Conservation (phyloP, 2,888 invertebrate genomes). For the Eilema griseolum region DNA sequence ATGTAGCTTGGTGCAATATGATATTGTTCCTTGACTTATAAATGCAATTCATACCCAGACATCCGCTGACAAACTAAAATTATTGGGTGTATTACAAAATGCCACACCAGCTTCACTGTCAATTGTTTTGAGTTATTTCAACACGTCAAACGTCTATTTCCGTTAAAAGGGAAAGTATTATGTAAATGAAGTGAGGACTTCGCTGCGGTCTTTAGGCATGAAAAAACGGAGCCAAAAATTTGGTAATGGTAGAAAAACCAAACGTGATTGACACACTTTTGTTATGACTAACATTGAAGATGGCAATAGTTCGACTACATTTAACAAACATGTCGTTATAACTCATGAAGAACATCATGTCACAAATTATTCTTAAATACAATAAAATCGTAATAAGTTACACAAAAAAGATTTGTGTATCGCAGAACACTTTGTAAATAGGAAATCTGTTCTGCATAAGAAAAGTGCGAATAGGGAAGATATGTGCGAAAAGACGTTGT, state of each 20-base stretch:
- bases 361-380: not conserved
- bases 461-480: constrained; percentile 40
- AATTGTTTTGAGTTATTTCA: constrained; percentile 60
- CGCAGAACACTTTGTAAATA: constrained; percentile 40
- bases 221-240: constrained; percentile 28
- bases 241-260: constrained; percentile 21
- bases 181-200: constrained; percentile 60
- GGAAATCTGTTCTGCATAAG: constrained; percentile 46
- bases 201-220: constrained; percentile 51
- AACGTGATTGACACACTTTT: not conserved
- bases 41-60: constrained; percentile 27
- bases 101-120: constrained; percentile 54
- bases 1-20: constrained; percentile 19
- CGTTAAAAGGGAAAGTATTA: constrained; percentile 70
- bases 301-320: not conserved
- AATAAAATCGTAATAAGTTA: not conserved
- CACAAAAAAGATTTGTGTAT: constrained; percentile 29
- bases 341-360: too few species aligned
- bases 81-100: constrained; percentile 53
- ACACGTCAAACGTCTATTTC: constrained; percentile 66
- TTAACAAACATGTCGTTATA: not conserved
- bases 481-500: constrained; percentile 35
- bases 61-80: constrained; percentile 55
- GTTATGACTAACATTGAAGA: not conserved
- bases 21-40: constrained; percentile 24